phyloP scores from a whole-genome alignment of 2,113 vertebrate species.

The Cettia cetti region DNA sequence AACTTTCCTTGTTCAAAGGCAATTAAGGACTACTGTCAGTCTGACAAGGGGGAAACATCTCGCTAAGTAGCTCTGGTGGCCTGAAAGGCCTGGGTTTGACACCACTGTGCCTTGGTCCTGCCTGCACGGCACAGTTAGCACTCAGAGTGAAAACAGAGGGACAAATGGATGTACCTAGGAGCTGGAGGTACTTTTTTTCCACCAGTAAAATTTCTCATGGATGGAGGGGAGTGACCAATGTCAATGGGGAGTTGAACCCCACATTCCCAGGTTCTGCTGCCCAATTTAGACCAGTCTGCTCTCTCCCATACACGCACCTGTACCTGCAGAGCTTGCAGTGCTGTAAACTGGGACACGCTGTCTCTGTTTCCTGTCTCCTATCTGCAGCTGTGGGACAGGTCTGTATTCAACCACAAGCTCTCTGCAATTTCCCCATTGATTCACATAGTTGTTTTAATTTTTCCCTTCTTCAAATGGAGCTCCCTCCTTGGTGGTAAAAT shows the following conservation, averaged over 20 bases:
- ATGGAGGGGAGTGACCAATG: background rate
- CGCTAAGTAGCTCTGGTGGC: background rate
- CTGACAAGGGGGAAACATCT: background rate
- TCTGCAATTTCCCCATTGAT: background rate
- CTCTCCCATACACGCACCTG: background rate
- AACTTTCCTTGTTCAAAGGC: background rate
- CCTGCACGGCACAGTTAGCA: accelerated
- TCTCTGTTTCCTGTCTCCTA: background rate
- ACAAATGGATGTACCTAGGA: background rate
- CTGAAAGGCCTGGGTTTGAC: background rate
- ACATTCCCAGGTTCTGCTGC: background rate
- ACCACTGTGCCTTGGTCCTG: background rate
- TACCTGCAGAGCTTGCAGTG: background rate
- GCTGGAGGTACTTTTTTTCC: background rate
- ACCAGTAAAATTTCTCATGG: background rate
- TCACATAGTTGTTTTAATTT: background rate
- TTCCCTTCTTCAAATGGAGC: background rate
- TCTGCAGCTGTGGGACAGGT: background rate
- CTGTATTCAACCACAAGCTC: background rate
- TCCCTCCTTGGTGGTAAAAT: background rate
- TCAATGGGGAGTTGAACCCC: background rate
- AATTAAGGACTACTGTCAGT: background rate
- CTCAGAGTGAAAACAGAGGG: background rate
- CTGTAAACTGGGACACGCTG: background rate
- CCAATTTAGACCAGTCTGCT: background rate